Evolutionary conservation across 2,888 invertebrate genomes (phyloP), one percentile per base, ranked within the genome.

Genomic region (Himalopsyche japonica): DNA sequence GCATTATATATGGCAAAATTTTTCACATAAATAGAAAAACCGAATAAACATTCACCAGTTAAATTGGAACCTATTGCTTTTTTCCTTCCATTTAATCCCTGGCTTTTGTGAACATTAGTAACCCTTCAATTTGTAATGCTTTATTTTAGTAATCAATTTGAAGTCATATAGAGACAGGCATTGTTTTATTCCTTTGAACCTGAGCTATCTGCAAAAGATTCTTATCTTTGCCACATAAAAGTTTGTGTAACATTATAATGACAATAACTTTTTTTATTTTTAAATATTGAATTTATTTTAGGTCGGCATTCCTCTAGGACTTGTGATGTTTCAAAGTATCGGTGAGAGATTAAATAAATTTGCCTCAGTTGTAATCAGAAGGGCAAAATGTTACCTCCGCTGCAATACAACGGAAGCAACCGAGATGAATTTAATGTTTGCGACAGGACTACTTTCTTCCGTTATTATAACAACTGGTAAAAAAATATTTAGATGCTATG

Each of bases 261-360:
- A 15, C 43, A 43, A 4, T 15, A 43, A 3, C 15, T 15, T 15
- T 3, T 12, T 3, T 43, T 34, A n/a, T 77, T 77, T 32, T 8
- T 1, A 77, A 77, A 24, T 8, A 18, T 77, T 1, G 18, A 79
- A 30, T 49, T 49, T 20, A 57, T 84, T 86, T 90, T 88, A 93
- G 94, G 94, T 94, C 18, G 99, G 99, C 5, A 99, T 99, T 87
- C 99, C 99, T 0, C 91, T 99, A 30, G 98, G 98, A 1, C 93
- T 99, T 85, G 97, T 99, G 47, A 99, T 99, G 99, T 99, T 99
- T 92, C 99, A 99, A 91, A 98, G 98, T 89, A 99, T 99, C 87
- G 99, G 99, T 88, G 99, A 99, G 91, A 95, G 99, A 87, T 93
- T 99, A 84, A 99, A 99, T 91, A 99, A 98, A 90, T 98, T 99